Percentiles rank a stretch among this genome's conserved stretches.
These are phyloP conservation scores for Sebastes matsubarae DNA, from an alignment of 2,797 vertebrate genomes.

Conservation along the genomic window DNA sequence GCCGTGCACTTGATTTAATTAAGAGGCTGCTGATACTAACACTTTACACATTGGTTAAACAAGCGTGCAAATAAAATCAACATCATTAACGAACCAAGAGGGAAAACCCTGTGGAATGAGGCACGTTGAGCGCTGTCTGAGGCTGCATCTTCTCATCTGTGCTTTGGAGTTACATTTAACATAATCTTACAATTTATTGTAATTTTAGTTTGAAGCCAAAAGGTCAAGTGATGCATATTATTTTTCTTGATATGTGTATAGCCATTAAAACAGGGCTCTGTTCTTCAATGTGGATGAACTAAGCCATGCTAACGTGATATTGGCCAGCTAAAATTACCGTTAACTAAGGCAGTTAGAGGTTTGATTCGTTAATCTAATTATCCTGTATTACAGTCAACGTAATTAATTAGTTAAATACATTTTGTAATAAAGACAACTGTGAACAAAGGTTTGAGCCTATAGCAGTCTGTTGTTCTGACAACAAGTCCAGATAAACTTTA, in stretches of 20 bases:
- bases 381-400: no score
- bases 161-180: not conserved
- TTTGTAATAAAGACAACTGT: not conserved
- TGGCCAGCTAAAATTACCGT: not conserved
- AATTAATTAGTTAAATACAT: no score
- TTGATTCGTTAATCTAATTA: not conserved
- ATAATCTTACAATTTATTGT: not conserved
- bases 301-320: not conserved
- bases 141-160: not conserved
- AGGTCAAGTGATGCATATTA: not conserved
- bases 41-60: constrained; percentile 49
- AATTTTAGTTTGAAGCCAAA: not conserved
- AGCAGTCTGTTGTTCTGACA: not conserved
- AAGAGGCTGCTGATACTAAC: constrained; percentile 47
- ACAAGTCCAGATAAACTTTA: not conserved
- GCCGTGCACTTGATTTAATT: constrained; percentile 65
- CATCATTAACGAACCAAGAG: constrained; percentile 39
- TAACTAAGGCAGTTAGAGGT: not conserved
- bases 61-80: constrained; percentile 66
- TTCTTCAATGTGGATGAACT: not conserved
- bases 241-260: not conserved
- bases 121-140: not conserved
- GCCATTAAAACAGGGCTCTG: not conserved
- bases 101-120: constrained; percentile 35
- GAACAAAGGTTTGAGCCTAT: not conserved